Percentiles rank a stretch among this genome's conserved stretches.
Evolutionary conservation across 2,113 vertebrate genomes (phyloP).

Genomic region (Dryoscopus gambensis): DNA sequence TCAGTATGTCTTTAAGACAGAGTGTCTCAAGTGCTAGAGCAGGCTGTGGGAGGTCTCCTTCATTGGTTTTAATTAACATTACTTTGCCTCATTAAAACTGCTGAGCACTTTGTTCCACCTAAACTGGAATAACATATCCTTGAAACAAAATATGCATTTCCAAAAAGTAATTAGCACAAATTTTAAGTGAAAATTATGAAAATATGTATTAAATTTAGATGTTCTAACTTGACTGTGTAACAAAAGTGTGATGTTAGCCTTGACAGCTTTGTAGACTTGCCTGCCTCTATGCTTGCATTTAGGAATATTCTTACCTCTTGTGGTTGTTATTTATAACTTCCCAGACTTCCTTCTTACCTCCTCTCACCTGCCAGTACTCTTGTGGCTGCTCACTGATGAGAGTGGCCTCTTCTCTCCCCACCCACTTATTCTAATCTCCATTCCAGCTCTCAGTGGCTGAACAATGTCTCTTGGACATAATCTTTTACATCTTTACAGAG

Average conservation of each 20-base stretch:
- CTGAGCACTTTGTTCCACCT: neutral
- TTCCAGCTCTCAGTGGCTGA: neutral
- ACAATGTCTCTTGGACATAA: neutral
- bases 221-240: neutral
- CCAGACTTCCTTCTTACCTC: neutral
- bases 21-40: neutral
- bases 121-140: neutral
- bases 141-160: neutral
- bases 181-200: neutral
- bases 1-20: neutral
- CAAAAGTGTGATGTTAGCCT: neutral
- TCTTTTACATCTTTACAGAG: neutral
- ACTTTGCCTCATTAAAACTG: neutral
- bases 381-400: neutral
- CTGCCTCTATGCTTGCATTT: neutral
- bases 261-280: neutral
- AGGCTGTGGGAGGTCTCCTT: neutral
- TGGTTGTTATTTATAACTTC: neutral
- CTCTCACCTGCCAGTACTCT: neutral
- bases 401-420: neutral
- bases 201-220: neutral
- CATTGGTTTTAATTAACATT: neutral
- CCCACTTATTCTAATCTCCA: neutral
- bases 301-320: neutral
- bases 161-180: neutral